These are phyloP conservation scores for Aphidius colemani DNA, from an alignment of 2,888 invertebrate species.

Conservation along the genomic window DNA sequence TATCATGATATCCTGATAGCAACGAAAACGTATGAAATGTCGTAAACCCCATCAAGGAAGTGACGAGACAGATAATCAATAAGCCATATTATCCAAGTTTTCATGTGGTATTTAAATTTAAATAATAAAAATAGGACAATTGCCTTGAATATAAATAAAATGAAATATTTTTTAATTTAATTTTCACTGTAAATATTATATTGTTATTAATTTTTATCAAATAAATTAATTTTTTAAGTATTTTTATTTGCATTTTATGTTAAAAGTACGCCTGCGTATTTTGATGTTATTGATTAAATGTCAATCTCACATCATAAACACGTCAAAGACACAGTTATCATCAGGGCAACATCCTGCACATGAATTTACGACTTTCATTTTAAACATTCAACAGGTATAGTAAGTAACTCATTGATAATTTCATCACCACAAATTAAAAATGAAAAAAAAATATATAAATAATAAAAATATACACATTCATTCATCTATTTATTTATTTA, in stretches of 20 bases:
- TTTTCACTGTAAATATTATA: too few species aligned
- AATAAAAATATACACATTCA: too few species aligned
- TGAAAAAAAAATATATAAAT: too few species aligned
- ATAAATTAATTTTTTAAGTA: constrained; percentile 29
- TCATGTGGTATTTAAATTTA: not conserved
- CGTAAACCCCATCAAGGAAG: constrained; percentile 49
- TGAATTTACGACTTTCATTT: constrained; percentile 54
- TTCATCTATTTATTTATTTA: too few species aligned
- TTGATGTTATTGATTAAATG: constrained; percentile 55
- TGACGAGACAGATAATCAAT: constrained; percentile 59
- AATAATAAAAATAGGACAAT: not conserved
- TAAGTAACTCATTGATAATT: too few species aligned
- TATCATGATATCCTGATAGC: constrained; percentile 51
- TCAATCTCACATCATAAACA: constrained; percentile 59
- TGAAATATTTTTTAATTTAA: not conserved
- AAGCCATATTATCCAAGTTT: constrained; percentile 4
- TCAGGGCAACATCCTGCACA: constrained; percentile 59
- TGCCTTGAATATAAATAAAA: not conserved
- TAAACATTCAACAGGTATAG: constrained; percentile 49
- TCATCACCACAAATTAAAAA: too few species aligned
- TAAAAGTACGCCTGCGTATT: constrained; percentile 31
- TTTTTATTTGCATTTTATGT: not conserved
- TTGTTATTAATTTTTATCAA: not conserved
- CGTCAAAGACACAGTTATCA: constrained; percentile 60
- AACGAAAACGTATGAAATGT: constrained; percentile 56